These are phyloP conservation scores for Chelonia mydas DNA, from an alignment of 2,797 vertebrate genomes.

Conservation along the genomic window DNA sequence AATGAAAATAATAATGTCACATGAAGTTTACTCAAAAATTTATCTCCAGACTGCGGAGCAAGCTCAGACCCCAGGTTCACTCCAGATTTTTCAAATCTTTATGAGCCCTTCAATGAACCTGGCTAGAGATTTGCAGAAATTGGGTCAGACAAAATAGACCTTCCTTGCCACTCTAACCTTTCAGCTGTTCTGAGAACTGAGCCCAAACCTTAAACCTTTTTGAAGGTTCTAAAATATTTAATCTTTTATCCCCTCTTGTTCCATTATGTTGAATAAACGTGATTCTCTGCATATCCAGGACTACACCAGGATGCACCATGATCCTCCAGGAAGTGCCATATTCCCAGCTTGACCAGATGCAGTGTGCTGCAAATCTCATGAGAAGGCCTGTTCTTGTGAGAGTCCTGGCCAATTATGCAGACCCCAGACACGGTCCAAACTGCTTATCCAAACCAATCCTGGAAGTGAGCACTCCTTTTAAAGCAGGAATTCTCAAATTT, in stretches of 20 bases:
- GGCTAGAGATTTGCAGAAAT: background rate
- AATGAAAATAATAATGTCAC: background rate
- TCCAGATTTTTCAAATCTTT: rapidly evolving
- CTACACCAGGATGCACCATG: background rate
- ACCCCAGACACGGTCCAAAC: background rate
- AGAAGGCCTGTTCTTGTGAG: background rate
- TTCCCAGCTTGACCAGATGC: background rate
- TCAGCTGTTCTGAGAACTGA: background rate
- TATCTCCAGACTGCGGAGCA: background rate
- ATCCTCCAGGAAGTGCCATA: background rate
- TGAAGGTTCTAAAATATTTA: background rate
- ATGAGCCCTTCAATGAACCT: background rate
- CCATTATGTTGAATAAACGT: background rate
- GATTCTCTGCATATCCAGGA: background rate
- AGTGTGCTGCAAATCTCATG: background rate
- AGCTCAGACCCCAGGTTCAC: background rate
- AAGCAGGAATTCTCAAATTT: background rate
- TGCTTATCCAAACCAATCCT: background rate
- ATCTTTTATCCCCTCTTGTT: background rate
- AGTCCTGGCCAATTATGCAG: background rate
- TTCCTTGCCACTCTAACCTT: background rate
- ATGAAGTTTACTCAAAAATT: background rate
- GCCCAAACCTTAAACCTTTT: background rate
- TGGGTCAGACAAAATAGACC: background rate
- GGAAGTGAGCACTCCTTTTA: background rate